Evolutionary conservation across 2,113 vertebrate species (phyloP).

Genomic region (Apteryx owenii): DNA sequence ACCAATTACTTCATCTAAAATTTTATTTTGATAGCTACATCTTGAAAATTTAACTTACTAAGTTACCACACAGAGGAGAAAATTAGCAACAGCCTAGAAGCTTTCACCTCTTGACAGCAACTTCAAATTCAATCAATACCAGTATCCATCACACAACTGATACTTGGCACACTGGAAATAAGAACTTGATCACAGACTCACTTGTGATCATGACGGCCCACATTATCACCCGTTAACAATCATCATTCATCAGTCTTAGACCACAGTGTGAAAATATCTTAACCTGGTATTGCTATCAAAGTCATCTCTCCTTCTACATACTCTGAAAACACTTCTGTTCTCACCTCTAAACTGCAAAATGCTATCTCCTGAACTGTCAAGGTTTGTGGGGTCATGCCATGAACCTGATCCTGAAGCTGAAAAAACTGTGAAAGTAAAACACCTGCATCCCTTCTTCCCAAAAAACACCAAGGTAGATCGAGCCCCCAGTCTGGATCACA

Average conservation of each 20-base stretch:
- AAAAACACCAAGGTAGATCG: neutral
- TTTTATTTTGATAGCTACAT: neutral
- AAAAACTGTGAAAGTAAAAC: neutral
- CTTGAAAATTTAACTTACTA: neutral
- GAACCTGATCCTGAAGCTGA: neutral
- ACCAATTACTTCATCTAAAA: neutral
- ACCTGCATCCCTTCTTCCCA: neutral
- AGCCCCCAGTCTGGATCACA: neutral
- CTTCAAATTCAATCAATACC: neutral
- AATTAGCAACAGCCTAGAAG: neutral
- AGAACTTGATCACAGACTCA: neutral
- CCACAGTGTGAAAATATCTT: neutral
- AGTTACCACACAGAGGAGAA: neutral
- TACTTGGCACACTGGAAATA: neutral
- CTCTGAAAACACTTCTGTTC: neutral
- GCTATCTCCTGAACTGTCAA: neutral
- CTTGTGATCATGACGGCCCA: neutral
- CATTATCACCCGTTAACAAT: neutral
- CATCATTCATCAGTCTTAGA: neutral
- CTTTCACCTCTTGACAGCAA: neutral
- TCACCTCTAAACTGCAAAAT: neutral
- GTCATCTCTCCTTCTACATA: neutral
- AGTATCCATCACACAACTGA: neutral
- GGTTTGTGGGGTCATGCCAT: fast-evolving
- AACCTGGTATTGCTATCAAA: neutral